phyloP scores from a whole-genome alignment of 2,888 invertebrate genomes.

The Hirtodrosophila trivittata region DNA sequence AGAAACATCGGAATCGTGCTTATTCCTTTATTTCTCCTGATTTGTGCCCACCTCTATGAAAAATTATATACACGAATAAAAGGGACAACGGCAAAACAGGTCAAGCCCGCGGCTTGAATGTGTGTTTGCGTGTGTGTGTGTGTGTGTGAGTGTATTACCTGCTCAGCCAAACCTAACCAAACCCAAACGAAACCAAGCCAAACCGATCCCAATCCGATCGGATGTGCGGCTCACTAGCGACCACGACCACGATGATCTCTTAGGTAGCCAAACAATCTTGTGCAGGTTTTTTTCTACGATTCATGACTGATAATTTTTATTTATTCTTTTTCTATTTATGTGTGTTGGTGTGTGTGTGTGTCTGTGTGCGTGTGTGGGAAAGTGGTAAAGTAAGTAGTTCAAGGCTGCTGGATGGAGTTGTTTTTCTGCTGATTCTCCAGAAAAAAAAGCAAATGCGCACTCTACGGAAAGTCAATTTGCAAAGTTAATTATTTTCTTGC shows the following conservation, averaged over 20 bases:
- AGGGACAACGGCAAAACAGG: constrained; percentile 45
- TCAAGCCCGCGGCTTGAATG: constrained; percentile 26
- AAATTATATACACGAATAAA: background rate
- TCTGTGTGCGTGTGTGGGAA: background rate
- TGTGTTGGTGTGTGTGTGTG: constrained; percentile 6
- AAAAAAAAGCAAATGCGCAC: constrained; percentile 16
- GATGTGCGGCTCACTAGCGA: constrained; percentile 65
- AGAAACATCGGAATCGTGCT: too few species aligned
- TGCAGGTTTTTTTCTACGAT: constrained; percentile 31
- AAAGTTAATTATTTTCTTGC: constrained; percentile 1
- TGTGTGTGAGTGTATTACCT: constrained; percentile 24
- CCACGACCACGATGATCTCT: constrained; percentile 28
- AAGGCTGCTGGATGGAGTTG: constrained; percentile 27
- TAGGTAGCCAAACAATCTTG: constrained; percentile 47
- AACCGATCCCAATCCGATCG: constrained; percentile 42
- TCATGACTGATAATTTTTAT: constrained; percentile 16
- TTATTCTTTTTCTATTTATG: background rate
- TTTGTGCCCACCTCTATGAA: constrained; percentile 32
- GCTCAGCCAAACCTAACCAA: constrained; percentile 2
- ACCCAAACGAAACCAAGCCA: constrained; percentile 10
- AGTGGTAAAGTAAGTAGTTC: constrained; percentile 37
- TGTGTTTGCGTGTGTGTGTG: background rate
- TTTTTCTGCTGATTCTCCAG: background rate
- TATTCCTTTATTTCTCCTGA: too few species aligned
- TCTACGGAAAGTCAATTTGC: constrained; percentile 18